Evolutionary conservation across 1,140 invertebrate species (phyloP).

Genomic region (Papilio xuthus): DNA sequence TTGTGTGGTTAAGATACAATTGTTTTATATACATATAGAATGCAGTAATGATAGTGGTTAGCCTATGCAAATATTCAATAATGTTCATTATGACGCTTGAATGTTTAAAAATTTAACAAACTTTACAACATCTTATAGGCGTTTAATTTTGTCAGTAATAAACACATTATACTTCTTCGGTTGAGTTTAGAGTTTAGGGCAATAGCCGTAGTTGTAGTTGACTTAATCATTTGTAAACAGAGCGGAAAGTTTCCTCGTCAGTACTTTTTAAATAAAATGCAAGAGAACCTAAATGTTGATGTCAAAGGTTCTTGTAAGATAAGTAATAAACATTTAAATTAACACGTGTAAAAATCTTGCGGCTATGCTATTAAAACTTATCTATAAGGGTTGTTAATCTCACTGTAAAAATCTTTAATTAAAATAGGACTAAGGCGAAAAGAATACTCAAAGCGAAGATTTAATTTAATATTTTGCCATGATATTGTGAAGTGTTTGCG

Average conservation of each 20-base stretch:
- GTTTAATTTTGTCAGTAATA: background rate
- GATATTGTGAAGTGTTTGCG: slow-evolving; percentile 55
- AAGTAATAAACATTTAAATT: background rate
- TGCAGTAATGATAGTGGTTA: background rate
- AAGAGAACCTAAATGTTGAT: background rate
- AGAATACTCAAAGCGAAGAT: slow-evolving; percentile 24
- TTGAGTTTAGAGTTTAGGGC: background rate
- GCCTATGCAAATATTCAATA: background rate
- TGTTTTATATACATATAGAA: background rate
- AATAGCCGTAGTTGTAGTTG: background rate
- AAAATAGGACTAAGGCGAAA: slow-evolving; percentile 29
- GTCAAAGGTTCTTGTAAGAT: background rate
- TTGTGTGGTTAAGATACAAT: background rate
- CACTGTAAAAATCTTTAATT: slow-evolving; percentile 18
- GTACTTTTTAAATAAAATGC: background rate
- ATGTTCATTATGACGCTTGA: background rate
- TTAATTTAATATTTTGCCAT: slow-evolving; percentile 27
- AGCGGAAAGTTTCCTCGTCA: background rate
- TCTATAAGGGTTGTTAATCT: slow-evolving; percentile 23
- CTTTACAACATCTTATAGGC: background rate
- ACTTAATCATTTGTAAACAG: background rate
- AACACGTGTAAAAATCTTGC: background rate
- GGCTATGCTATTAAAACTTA: slow-evolving; percentile 1
- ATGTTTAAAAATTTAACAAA: no score
- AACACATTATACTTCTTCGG: background rate